phyloP scores from a whole-genome alignment of 2,797 vertebrate species.

The Strix occidentalis region DNA sequence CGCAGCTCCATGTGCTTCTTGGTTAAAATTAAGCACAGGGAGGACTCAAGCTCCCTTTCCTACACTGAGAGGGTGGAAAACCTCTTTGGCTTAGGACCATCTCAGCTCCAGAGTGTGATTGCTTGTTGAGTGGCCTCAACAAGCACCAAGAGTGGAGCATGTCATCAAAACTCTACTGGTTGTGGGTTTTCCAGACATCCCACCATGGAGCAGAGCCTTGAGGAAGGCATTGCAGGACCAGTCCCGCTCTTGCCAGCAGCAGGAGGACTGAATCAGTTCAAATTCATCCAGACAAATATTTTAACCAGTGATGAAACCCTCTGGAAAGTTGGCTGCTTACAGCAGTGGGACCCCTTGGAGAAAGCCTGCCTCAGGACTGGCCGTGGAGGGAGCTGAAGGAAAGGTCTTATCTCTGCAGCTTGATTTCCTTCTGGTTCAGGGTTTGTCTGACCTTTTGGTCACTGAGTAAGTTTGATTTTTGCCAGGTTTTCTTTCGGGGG shows the following conservation, averaged over 20 bases:
- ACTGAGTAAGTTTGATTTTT: neutral
- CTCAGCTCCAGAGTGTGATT: neutral
- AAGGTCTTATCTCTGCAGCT: slow-evolving; percentile 38
- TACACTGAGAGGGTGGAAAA: neutral
- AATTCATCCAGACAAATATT: neutral
- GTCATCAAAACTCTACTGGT: neutral
- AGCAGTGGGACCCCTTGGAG: neutral
- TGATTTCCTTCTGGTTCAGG: slow-evolving; percentile 15
- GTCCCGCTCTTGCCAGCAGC: neutral
- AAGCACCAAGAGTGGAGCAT: neutral
- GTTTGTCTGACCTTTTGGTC: slow-evolving; percentile 53
- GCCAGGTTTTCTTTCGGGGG: neutral
- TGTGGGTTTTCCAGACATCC: neutral
- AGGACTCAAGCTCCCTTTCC: neutral
- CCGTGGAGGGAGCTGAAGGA: rapidly evolving
- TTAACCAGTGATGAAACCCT: neutral
- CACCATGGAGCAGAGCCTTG: neutral
- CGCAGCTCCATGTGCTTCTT: neutral
- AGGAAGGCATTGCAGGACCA: neutral
- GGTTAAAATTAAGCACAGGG: rapidly evolving
- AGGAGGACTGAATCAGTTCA: neutral
- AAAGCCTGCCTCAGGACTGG: neutral
- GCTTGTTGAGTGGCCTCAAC: neutral
- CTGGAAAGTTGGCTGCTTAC: neutral
- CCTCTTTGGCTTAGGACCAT: neutral